Evolutionary conservation across 2,113 vertebrate species (phyloP).

Genomic region (Cyanoderma ruficeps): DNA sequence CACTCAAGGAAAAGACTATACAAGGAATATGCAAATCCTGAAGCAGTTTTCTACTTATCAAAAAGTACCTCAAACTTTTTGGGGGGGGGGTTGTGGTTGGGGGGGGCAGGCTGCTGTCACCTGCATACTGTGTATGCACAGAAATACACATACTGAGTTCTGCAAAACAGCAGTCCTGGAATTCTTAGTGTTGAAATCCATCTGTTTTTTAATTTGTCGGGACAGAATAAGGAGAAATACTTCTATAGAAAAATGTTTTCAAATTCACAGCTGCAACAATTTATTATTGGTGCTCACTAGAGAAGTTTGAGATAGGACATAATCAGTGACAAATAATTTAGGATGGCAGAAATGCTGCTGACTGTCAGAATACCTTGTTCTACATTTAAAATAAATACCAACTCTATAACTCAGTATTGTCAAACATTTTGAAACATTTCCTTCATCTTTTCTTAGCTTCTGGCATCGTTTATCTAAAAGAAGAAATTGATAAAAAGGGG

Average conservation of each 20-base stretch:
- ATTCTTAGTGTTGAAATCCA: neutral
- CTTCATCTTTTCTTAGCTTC: neutral
- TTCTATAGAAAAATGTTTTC: neutral
- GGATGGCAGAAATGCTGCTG: neutral
- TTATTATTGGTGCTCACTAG: neutral
- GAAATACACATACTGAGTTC: neutral
- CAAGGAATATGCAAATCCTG: neutral
- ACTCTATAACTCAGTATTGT: neutral
- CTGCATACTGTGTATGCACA: neutral
- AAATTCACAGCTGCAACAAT: neutral
- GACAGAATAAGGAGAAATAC: neutral
- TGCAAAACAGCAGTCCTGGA: neutral
- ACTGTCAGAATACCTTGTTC: neutral
- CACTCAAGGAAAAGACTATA: neutral
- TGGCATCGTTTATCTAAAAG: neutral
- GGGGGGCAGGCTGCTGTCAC: neutral
- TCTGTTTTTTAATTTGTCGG: neutral
- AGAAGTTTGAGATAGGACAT: neutral
- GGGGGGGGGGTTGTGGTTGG: fast-evolving
- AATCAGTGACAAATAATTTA: neutral
- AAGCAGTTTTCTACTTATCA: neutral
- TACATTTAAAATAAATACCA: neutral
- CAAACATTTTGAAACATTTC: neutral
- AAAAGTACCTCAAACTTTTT: neutral
- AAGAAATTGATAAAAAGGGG: neutral